phyloP scores from a whole-genome alignment of 2,888 invertebrate species.

The Microctonus aethiopoides region DNA sequence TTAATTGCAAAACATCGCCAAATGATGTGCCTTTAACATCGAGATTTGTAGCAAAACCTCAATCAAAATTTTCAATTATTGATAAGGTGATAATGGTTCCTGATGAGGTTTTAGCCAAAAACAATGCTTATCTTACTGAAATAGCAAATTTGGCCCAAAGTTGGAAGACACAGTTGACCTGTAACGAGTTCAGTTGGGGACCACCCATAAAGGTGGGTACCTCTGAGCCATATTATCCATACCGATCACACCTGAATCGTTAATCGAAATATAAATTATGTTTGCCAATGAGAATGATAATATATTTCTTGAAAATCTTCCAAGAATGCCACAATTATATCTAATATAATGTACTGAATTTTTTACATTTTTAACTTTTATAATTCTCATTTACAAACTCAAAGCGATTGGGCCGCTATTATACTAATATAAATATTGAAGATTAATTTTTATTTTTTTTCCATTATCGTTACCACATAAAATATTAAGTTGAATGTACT shows the following conservation, averaged over 20 bases:
- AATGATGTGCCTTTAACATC: conserved; percentile 48
- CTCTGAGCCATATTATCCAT: conserved; percentile 53
- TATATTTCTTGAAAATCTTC: neutral
- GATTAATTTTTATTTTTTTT: neutral
- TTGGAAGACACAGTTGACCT: conserved; percentile 35
- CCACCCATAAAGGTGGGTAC: conserved; percentile 64
- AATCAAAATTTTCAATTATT: neutral
- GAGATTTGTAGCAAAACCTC: conserved; percentile 17
- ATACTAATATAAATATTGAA: neutral
- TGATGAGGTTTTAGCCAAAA: conserved; percentile 38
- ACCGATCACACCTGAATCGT: conserved; percentile 46
- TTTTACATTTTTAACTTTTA: conserved; percentile 39
- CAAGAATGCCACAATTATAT: neutral
- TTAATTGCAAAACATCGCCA: conserved; percentile 37
- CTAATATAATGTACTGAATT: neutral
- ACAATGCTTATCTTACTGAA: conserved; percentile 49
- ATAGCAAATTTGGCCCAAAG: conserved; percentile 47
- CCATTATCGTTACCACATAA: neutral
- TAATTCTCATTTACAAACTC: conserved; percentile 39
- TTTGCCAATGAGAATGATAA: neutral
- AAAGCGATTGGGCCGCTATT: conserved; percentile 37
- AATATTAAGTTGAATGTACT: neutral
- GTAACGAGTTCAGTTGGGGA: conserved; percentile 54
- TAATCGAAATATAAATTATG: conserved; percentile 23
- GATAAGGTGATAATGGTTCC: conserved; percentile 37